phyloP scores from a whole-genome alignment of 1,140 invertebrate genomes.

The Bombyx mandarina region DNA sequence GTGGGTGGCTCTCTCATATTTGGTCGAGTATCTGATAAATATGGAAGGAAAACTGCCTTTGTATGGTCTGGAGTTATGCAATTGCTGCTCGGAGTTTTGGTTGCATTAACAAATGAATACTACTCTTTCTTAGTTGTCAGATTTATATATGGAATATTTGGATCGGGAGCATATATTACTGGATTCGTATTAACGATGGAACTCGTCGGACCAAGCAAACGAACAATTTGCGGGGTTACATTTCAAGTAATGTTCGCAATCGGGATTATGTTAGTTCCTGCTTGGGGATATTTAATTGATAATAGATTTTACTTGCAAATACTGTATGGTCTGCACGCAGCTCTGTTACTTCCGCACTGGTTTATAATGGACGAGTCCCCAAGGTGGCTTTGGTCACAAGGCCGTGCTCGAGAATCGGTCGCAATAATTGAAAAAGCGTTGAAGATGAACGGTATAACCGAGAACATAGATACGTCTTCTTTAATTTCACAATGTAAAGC shows the following conservation, averaged over 20 bases:
- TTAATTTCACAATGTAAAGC: constrained; percentile 74
- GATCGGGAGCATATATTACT: constrained; percentile 84
- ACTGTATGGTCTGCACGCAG: constrained; percentile 81
- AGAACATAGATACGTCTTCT: constrained; percentile 73
- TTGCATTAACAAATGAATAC: constrained; percentile 81
- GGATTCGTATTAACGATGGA: constrained; percentile 90
- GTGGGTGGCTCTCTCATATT: constrained; percentile 85
- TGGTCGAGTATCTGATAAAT: constrained; percentile 87
- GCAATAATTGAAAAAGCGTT: constrained; percentile 80
- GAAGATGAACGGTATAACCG: constrained; percentile 76
- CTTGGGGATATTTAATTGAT: constrained; percentile 83
- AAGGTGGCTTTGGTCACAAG: constrained; percentile 86
- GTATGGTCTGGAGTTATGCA: constrained; percentile 80
- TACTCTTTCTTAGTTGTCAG: constrained; percentile 77
- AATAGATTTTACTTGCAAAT: constrained; percentile 84
- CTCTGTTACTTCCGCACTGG: constrained; percentile 81
- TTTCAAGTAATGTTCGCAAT: constrained; percentile 85
- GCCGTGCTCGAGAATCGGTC: constrained; percentile 77
- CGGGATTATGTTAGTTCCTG: constrained; percentile 85
- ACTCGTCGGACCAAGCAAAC: constrained; percentile 82
- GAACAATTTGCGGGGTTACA: constrained; percentile 85
- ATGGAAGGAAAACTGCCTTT: constrained; percentile 85
- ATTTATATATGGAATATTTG: constrained; percentile 84
- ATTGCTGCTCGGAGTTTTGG: constrained; percentile 76
- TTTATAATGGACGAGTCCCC: constrained; percentile 88